Evolutionary conservation across 2,797 vertebrate species (phyloP), one percentile per base, ranked within the genome.

Genomic region (Hypotaenidia okinawae): DNA sequence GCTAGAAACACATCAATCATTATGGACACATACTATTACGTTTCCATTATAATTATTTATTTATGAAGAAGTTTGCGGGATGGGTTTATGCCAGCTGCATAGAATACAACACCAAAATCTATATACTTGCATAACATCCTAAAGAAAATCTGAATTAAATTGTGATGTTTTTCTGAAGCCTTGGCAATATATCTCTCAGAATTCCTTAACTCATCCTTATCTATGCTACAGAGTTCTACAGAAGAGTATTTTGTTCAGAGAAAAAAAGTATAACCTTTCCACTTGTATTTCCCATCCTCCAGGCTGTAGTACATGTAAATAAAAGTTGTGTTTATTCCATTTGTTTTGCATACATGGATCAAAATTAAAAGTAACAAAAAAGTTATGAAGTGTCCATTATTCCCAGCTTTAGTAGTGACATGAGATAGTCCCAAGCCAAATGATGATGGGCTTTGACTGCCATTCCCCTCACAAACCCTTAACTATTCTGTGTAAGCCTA

Each of bases 301-400:
- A 18, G 6, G 13, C 8, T 73, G 6, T 13, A 62, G 6, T 2
- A 4, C 18, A 52, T 7, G 21, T 1, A 47, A 45, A 6, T 30
- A 49, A 75, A 62, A 4, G 6, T 8, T 41, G 28, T 39, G 1
- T 33, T 75, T 84, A 9, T 33, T n/a, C 21, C 3, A 3, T 22
- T 66, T 24, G 7, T 25, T 66, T 91, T 66, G 5, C 14, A 24
- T 17, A 59, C 2, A 4, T 4, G 3, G 11, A 35, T n/a, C 25
- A 74, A 90, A 77, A 43, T 18, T 66, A 45, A 37, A 63, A 76
- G 25, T 35, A 59, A 61, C 3, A 51, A 47, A 33, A 66, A 59
- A 59, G 2, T 2, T 14, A 23, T 2, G 8, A 87, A 52, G 3
- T 8, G 2, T 64, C 3, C 10, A 9, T 87, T 69, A 28, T 24